Evolutionary conservation across 2,797 vertebrate species (phyloP), one percentile per base, ranked within the genome.

Genomic region (Nyctalus aviator): DNA sequence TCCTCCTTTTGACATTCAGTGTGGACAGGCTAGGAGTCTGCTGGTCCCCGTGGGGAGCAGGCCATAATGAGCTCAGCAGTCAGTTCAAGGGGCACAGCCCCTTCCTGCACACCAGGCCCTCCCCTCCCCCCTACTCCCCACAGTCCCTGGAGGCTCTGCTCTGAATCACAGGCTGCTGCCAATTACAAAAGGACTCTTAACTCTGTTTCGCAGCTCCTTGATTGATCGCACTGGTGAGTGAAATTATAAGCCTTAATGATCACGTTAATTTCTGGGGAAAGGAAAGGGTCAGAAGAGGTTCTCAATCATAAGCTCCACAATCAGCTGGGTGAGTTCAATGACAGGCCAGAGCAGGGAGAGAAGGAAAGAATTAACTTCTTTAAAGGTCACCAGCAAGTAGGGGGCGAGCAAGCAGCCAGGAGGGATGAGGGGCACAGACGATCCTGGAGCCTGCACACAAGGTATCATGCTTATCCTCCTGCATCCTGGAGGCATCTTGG

Each of bases 241-340:
- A 96, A 97, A 97, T 97, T 97, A 97, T 95, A 97, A 97, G 95
- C 95, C 96, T 97, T 97, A 97, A 97, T 97, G 96, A 97, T 97
- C 91, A 96, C 93, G 79, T 97, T 97, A 97, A 97, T 97, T 97
- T 97, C 96, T 90, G 93, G 96, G 97, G 96, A 97, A 97, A 97
- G 94, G 92, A 95, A 96, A 96, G 85, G 95, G 96, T 97, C 97
- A 97, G 96, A 97, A 97, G 97, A 97, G 96, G 95, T 88, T 91
- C 97, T 97, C 97, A 96, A 97, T 97, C 97, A 96, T 48, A 92
- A 94, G 96, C 35, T 21, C 94, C 50, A 95, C 96, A 97, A 96
- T 97, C 97, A 97, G 95, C 94, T 50, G 96, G 94, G 92, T 53
- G 94, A 97, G 87, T 94, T 96, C 96, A 95, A 37, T 95, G 96